A percentile compares a stretch with the other conserved stretches of the same genome.
These are phyloP conservation scores for Pituophis catenifer DNA, from an alignment of 2,113 vertebrate genomes.

Conservation along the genomic window DNA sequence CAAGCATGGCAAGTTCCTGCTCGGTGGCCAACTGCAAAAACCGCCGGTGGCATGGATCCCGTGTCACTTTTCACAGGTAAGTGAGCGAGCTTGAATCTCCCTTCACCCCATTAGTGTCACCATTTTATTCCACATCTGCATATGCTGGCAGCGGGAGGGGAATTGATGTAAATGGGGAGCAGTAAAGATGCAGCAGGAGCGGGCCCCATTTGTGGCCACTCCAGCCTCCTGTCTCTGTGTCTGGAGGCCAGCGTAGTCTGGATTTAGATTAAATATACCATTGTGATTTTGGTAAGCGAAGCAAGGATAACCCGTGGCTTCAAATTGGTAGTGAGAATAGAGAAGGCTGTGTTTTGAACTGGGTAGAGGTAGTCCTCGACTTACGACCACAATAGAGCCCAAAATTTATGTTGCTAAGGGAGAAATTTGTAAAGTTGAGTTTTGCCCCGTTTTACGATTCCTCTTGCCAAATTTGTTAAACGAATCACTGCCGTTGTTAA, in stretches of 20 bases:
- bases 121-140: background rate
- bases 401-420: too few relatives aligned
- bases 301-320: background rate
- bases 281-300: background rate
- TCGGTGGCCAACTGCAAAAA: conserved; percentile 5
- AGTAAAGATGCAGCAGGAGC: background rate
- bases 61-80: conserved; percentile 17
- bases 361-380: too few relatives aligned
- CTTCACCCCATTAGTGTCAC: background rate
- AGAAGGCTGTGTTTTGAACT: background rate
- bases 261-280: background rate
- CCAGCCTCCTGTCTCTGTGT: background rate
- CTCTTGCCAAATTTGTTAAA: background rate
- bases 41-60: background rate
- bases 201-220: background rate
- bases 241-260: background rate
- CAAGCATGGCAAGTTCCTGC: background rate
- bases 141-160: background rate
- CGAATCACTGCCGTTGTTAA: background rate
- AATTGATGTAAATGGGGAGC: background rate
- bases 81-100: background rate
- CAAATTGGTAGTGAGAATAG: background rate
- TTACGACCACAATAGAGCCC: too few relatives aligned
- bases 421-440: too few relatives aligned
- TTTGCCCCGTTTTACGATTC: background rate